These are phyloP conservation scores for Drosophila sordidapex DNA, from an alignment of 2,888 invertebrate genomes.

Conservation along the genomic window DNA sequence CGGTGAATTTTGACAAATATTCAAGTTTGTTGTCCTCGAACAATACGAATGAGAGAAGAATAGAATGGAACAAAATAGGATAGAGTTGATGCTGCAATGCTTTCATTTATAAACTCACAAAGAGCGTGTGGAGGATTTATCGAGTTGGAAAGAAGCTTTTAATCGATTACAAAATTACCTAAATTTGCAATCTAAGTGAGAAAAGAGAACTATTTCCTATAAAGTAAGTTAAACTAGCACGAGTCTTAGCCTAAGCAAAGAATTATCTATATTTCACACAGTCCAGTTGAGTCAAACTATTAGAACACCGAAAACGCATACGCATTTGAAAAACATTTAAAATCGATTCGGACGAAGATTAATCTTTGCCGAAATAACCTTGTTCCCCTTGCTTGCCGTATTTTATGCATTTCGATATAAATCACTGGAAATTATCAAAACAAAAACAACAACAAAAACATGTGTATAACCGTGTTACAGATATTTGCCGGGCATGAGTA, in stretches of 20 bases:
- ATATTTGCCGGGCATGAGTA: too few species aligned
- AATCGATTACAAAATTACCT: neutral
- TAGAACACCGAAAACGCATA: neutral
- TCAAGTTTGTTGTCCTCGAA: neutral
- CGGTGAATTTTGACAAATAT: constrained; percentile 14
- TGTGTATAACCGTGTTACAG: neutral
- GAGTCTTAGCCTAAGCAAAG: neutral
- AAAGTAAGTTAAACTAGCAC: neutral
- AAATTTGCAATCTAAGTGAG: neutral
- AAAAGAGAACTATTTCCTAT: neutral
- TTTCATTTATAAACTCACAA: neutral
- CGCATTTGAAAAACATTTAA: neutral
- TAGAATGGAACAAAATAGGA: neutral
- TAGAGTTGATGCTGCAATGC: neutral
- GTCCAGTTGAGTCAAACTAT: neutral
- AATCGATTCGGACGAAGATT: neutral
- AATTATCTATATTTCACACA: neutral
- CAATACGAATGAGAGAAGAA: constrained; percentile 2
- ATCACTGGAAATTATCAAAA: neutral
- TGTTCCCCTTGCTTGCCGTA: neutral
- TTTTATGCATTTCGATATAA: neutral
- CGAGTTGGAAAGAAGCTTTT: neutral
- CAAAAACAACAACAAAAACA: too few species aligned
- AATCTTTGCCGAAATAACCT: neutral
- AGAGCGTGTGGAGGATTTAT: neutral